phyloP scores from a whole-genome alignment of 37 sponge, comb jelly and placozoan genomes.

The Sycon ciliatum region DNA sequence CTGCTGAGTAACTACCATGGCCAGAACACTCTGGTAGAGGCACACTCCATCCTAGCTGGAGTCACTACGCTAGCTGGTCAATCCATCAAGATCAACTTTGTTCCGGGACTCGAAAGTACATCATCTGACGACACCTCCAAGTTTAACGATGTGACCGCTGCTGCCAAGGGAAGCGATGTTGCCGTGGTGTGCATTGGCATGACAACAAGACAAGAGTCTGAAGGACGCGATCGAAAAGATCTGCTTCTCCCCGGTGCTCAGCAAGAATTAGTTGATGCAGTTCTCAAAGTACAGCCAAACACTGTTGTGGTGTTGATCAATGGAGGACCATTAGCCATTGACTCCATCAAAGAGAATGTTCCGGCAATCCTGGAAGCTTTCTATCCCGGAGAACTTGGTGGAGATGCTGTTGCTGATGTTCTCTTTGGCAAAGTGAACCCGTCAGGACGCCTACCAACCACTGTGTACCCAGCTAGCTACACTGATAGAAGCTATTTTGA shows the following conservation, averaged over 20 bases:
- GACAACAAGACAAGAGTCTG: not conserved
- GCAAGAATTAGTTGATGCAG: constrained; percentile 23
- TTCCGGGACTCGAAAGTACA: no score
- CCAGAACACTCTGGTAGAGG: not conserved
- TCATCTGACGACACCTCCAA: no score
- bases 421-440: constrained; percentile 54
- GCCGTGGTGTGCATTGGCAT: not conserved
- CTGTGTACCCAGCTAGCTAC: not conserved
- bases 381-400: constrained; percentile 60
- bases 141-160: no score
- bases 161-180: no score
- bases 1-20: not conserved
- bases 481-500: not conserved
- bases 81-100: no score
- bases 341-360: constrained; percentile 11
- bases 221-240: not conserved
- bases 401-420: constrained; percentile 50
- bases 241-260: constrained; percentile 47
- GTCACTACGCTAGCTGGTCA: not conserved
- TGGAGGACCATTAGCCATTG: constrained; percentile 50
- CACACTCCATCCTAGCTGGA: not conserved
- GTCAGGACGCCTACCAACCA: constrained; percentile 46
- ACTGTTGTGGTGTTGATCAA: constrained; percentile 49
- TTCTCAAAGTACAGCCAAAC: constrained; percentile 2
- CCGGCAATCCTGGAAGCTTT: constrained; percentile 51